Evolutionary conservation across 1,140 invertebrate genomes (phyloP).

Genomic region (Drosophila nannoptera): DNA sequence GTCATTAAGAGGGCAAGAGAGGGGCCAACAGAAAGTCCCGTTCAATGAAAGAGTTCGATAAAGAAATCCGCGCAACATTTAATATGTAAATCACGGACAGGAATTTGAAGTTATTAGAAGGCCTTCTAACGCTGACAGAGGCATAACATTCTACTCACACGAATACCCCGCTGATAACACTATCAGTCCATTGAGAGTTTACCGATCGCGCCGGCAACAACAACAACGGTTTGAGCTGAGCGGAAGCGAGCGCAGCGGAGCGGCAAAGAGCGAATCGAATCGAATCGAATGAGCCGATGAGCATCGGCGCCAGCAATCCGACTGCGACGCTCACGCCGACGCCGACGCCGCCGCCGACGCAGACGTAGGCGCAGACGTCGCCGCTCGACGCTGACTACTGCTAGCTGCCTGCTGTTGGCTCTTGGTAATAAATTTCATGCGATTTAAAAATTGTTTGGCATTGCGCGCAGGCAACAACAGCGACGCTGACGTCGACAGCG

Average conservation of each 20-base stretch:
- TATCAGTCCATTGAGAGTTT: constrained; percentile 33
- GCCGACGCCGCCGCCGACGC: not conserved
- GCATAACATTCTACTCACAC: not conserved
- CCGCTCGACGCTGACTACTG: not conserved
- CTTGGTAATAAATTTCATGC: constrained; percentile 64
- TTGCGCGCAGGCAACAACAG: constrained; percentile 52
- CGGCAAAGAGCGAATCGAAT: constrained; percentile 41
- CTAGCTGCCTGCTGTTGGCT: not conserved
- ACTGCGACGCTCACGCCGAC: constrained; percentile 19
- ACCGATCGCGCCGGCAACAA: constrained; percentile 11
- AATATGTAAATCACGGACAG: constrained; percentile 37
- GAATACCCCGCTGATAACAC: constrained; percentile 27
- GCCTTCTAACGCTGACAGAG: constrained; percentile 1
- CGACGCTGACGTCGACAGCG: constrained; percentile 48
- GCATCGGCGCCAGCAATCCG: no score
- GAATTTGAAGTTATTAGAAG: not conserved
- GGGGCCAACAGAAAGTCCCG: not conserved
- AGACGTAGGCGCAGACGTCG: constrained; percentile 2
- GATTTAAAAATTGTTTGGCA: constrained; percentile 70
- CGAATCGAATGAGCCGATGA: constrained; percentile 32
- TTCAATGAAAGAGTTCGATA: constrained; percentile 39
- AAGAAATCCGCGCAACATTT: constrained; percentile 32
- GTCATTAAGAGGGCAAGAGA: not conserved
- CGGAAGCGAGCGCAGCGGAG: constrained; percentile 43
- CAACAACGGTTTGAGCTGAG: constrained; percentile 21